Percentiles rank a stretch among this genome's conserved stretches.
Evolutionary conservation across 2,888 invertebrate species (phyloP).

Genomic region (Spodoptera picta): DNA sequence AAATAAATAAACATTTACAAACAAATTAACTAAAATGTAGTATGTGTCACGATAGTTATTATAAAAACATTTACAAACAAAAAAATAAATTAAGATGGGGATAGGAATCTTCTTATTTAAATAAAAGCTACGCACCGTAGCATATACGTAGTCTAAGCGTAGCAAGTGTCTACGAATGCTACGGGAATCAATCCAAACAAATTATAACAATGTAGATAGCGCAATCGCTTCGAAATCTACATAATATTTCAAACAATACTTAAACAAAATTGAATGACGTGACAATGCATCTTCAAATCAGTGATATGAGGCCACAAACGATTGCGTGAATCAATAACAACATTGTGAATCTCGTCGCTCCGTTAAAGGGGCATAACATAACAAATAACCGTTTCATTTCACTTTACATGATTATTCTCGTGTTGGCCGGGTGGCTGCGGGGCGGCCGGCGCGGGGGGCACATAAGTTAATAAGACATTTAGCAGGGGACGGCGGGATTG

Average conservation of each 20-base stretch:
- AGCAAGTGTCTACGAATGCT: conserved; percentile 11
- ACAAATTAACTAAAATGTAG: too few relatives aligned
- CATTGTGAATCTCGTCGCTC: conserved; percentile 75
- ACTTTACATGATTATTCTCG: conserved; percentile 89
- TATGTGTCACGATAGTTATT: too few relatives aligned
- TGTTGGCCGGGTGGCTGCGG: conserved; percentile 73
- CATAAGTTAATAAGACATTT: conserved; percentile 89
- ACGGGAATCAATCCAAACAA: background rate
- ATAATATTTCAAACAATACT: conserved; percentile 5
- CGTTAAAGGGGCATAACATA: conserved; percentile 84
- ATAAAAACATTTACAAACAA: too few relatives aligned
- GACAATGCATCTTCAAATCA: conserved; percentile 57
- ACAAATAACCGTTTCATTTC: conserved; percentile 89
- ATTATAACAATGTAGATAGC: too few relatives aligned
- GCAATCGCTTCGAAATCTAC: conserved; percentile 1
- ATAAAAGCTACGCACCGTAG: conserved; percentile 7
- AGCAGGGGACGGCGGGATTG: conserved; percentile 89
- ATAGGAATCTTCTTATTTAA: background rate
- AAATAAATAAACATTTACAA: too few relatives aligned
- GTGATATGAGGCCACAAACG: conserved; percentile 72
- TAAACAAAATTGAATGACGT: conserved; percentile 37
- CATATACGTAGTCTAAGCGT: background rate
- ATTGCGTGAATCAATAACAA: conserved; percentile 78
- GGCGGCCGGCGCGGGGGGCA: conserved; percentile 71
- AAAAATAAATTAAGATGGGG: too few relatives aligned